These are phyloP conservation scores for Melinopterus prodromus DNA, from an alignment of 2,888 invertebrate species.

Conservation along the genomic window DNA sequence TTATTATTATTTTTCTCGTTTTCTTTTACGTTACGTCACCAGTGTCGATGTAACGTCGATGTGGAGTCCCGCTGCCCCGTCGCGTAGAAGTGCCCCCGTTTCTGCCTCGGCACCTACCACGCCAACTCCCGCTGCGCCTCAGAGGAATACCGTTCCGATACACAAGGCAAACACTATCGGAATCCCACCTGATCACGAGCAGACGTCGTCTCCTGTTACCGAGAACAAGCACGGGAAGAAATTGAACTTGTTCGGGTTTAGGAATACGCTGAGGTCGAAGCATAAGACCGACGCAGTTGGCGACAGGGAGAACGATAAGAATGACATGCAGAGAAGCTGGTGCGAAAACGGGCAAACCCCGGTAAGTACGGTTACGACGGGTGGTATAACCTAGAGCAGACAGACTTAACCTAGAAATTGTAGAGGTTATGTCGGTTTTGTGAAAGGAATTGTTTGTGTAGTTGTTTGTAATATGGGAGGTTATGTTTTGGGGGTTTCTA, in stretches of 20 bases:
- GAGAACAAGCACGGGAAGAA: conserved; percentile 62
- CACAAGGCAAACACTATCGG: conserved; percentile 68
- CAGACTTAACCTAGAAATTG: background rate
- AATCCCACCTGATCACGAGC: conserved; percentile 63
- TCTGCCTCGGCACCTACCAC: conserved; percentile 50
- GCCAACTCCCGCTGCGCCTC: conserved; percentile 43
- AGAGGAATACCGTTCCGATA: conserved; percentile 50
- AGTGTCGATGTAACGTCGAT: conserved; percentile 53
- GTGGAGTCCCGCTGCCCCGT: conserved; percentile 60
- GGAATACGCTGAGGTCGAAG: conserved; percentile 65
- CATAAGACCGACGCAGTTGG: conserved; percentile 60
- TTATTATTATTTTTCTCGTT: conserved; percentile 36
- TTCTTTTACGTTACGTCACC: conserved; percentile 36
- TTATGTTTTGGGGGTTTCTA: no score
- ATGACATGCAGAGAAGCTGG: conserved; percentile 59
- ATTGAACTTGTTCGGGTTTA: conserved; percentile 66
- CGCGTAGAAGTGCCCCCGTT: conserved; percentile 61
- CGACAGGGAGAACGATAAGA: conserved; percentile 58
- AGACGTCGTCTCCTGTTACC: conserved; percentile 54
- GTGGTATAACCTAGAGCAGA: no score
- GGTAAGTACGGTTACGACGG: conserved; percentile 46
- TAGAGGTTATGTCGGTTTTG: background rate
- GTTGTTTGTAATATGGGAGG: no score
- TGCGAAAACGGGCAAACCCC: conserved; percentile 59
- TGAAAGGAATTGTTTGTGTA: no score